phyloP scores from a whole-genome alignment of 1,140 invertebrate genomes.

The Globodera ellingtonae region DNA sequence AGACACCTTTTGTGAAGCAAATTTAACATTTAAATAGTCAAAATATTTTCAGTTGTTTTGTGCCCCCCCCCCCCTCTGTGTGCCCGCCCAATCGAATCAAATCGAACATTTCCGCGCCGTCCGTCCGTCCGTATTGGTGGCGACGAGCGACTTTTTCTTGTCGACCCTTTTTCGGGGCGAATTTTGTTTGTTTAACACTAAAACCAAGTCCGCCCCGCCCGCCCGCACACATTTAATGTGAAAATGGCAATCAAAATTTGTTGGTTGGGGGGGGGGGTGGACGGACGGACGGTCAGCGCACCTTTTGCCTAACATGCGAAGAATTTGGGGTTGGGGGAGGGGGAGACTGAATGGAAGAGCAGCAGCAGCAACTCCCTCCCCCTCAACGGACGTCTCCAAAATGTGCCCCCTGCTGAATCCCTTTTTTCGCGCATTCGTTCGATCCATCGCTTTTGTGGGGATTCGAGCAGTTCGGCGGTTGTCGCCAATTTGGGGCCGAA shows the following conservation, averaged over 20 bases:
- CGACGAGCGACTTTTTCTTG: background rate
- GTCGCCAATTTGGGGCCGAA: too few relatives aligned
- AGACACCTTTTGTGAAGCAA: too few relatives aligned
- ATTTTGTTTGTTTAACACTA: constrained; percentile 13
- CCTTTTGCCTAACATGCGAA: background rate
- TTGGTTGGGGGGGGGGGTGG: background rate
- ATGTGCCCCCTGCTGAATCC: too few relatives aligned
- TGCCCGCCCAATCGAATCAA: background rate
- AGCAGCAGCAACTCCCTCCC: too few relatives aligned
- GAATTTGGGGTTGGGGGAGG: too few relatives aligned
- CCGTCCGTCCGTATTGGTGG: background rate
- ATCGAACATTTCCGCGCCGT: background rate
- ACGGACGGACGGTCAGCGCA: background rate
- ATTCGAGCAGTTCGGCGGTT: too few relatives aligned
- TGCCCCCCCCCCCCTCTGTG: background rate
- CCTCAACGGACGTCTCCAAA: too few relatives aligned
- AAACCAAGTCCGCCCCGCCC: background rate
- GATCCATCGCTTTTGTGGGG: too few relatives aligned
- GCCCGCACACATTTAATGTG: constrained; percentile 1
- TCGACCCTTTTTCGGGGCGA: background rate
- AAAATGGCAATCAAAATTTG: constrained; percentile 18
- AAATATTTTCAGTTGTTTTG: too few relatives aligned
- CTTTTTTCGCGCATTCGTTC: too few relatives aligned
- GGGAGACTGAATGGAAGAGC: too few relatives aligned
- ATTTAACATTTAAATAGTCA: too few relatives aligned